These are phyloP conservation scores for Sebastolobus alascanus DNA, from an alignment of 2,797 vertebrate species.

Conservation along the genomic window DNA sequence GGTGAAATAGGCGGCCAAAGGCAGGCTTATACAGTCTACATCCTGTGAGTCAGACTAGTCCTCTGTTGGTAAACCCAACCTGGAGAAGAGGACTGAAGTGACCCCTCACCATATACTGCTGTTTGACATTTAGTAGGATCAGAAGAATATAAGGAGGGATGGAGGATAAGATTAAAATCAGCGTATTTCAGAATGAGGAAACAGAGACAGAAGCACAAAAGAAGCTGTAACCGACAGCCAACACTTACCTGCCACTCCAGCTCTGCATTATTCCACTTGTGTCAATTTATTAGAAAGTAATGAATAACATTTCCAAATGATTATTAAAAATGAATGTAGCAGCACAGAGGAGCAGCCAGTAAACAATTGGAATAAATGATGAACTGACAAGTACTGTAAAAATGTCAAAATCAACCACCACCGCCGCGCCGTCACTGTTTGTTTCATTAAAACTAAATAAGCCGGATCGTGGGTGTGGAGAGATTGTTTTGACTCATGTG, in stretches of 20 bases:
- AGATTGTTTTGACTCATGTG: conserved; percentile 55
- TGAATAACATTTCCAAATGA: conserved; percentile 14
- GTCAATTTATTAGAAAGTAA: conserved; percentile 19
- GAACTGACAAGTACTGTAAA: conserved; percentile 46
- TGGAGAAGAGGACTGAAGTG: neutral
- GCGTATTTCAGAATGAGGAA: neutral
- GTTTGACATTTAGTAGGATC: neutral
- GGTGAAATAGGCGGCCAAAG: neutral
- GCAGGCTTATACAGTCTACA: neutral
- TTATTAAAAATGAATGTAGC: conserved; percentile 6
- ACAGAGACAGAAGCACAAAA: neutral
- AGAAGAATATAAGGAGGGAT: neutral
- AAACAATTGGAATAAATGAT: conserved; percentile 29
- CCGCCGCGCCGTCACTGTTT: conserved; percentile 1
- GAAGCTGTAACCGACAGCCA: neutral
- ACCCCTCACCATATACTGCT: neutral
- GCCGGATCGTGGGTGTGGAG: conserved; percentile 34
- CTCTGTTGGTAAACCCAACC: neutral
- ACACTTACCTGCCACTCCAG: neutral
- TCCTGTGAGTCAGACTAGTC: neutral
- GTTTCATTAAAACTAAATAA: conserved; percentile 45
- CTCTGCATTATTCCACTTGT: neutral
- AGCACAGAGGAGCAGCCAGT: neutral
- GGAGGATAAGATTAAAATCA: neutral
- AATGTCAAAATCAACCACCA: conserved; percentile 43